Evolutionary conservation across 2,888 invertebrate genomes (phyloP).

Genomic region (Cephalotes varians): DNA sequence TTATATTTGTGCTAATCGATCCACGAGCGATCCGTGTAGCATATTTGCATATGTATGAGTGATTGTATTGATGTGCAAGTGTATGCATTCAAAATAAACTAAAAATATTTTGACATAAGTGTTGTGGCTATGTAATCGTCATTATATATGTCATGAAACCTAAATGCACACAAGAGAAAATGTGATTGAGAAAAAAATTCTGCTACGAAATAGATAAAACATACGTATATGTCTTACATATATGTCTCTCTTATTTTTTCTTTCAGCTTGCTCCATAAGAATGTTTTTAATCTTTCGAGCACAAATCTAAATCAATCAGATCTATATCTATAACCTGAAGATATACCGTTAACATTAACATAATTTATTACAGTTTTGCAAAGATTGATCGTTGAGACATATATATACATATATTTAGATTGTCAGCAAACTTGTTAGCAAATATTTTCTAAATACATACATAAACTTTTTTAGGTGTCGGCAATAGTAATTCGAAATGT

Average conservation of each 20-base stretch:
- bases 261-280: neutral
- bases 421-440: conserved; percentile 74
- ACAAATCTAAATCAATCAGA: conserved; percentile 79
- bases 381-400: conserved; percentile 55
- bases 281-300: conserved; percentile 66
- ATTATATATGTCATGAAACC: neutral
- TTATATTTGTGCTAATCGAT: no score
- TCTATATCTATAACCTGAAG: conserved; percentile 79
- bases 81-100: no score
- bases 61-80: no score
- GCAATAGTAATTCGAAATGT: conserved; percentile 57
- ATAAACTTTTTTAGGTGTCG: conserved; percentile 59
- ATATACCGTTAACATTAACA: conserved; percentile 70
- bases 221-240: neutral
- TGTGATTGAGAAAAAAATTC: conserved; percentile 18
- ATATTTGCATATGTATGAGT: no score
- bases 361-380: conserved; percentile 76
- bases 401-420: conserved; percentile 67
- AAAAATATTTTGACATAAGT: no score
- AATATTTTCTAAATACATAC: conserved; percentile 63
- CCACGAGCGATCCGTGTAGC: no score
- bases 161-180: neutral
- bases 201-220: no score
- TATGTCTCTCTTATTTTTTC: neutral
- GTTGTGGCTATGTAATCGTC: no score